A percentile compares a stretch with the other conserved stretches of the same genome.
phyloP scores from a whole-genome alignment of 2,888 invertebrate species.

The Lasioglossum villosulum region DNA sequence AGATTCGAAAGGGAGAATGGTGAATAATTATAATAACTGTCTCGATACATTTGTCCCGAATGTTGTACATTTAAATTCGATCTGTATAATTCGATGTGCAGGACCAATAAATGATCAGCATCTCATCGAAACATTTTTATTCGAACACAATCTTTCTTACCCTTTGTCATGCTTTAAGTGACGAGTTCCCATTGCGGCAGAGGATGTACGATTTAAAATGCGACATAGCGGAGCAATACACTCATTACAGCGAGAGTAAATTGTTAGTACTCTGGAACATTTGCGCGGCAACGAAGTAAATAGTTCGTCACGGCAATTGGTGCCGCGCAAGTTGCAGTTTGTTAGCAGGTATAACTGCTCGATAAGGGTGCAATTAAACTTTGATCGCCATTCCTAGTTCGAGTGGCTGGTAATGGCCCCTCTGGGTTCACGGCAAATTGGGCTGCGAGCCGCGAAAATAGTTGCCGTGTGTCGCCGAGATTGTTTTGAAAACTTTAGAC shows the following conservation, averaged over 20 bases:
- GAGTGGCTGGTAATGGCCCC: constrained; percentile 71
- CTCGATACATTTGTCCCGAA: neutral
- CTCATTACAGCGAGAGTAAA: neutral
- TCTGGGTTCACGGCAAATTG: constrained; percentile 67
- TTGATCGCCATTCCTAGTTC: constrained; percentile 74
- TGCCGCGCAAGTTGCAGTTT: constrained; percentile 68
- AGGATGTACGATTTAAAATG: neutral
- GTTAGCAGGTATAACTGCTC: constrained; percentile 72
- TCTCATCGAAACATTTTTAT: constrained; percentile 13
- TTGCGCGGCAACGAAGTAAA: constrained; percentile 42
- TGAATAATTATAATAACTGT: neutral
- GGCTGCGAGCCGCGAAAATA: constrained; percentile 65
- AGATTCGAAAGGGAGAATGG: neutral
- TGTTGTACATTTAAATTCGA: constrained; percentile 32
- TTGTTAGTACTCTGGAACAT: constrained; percentile 23
- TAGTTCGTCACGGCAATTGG: constrained; percentile 58
- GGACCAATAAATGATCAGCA: constrained; percentile 60
- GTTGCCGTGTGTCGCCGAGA: constrained; percentile 54
- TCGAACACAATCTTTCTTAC: neutral
- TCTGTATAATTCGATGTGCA: constrained; percentile 57
- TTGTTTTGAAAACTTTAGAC: constrained; percentile 60
- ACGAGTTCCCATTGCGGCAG: neutral
- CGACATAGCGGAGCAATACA: neutral
- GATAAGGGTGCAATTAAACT: constrained; percentile 79
- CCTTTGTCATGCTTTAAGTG: neutral